Conservation (phyloP, 2,113 vertebrate species). For the Eira barbara region DNA sequence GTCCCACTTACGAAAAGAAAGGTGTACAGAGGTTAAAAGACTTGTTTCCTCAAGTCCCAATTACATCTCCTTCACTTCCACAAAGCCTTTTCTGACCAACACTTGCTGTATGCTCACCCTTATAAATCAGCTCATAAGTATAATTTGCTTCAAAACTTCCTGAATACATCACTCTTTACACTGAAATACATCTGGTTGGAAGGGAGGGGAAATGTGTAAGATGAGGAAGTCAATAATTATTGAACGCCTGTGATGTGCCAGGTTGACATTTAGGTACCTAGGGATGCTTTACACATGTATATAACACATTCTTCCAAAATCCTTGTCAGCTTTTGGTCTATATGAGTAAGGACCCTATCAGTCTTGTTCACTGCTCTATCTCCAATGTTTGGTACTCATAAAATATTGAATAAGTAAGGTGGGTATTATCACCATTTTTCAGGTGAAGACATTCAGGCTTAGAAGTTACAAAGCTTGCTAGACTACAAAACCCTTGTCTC, state of each 20-base stretch:
- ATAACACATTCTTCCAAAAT: neutral
- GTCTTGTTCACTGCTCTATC: neutral
- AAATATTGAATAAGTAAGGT: neutral
- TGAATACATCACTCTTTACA: neutral
- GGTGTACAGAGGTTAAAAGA: neutral
- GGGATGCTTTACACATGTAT: neutral
- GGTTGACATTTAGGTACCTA: neutral
- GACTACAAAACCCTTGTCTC: neutral
- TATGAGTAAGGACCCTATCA: neutral
- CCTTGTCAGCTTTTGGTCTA: neutral
- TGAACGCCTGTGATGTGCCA: neutral
- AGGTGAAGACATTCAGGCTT: neutral
- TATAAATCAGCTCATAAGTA: neutral
- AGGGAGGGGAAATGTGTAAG: neutral
- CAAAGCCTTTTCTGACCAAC: slow-evolving; percentile 12
- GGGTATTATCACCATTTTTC: neutral
- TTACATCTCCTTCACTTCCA: neutral
- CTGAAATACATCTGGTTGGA: neutral
- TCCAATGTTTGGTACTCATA: neutral
- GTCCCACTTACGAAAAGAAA: neutral
- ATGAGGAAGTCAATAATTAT: neutral
- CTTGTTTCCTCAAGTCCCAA: neutral
- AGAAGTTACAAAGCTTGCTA: neutral
- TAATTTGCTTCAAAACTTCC: neutral
- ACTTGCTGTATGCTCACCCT: neutral